Percentiles rank a stretch among this genome's conserved stretches.
Evolutionary conservation across 2,797 vertebrate genomes (phyloP).

Genomic region (Halcyon leucocephala): DNA sequence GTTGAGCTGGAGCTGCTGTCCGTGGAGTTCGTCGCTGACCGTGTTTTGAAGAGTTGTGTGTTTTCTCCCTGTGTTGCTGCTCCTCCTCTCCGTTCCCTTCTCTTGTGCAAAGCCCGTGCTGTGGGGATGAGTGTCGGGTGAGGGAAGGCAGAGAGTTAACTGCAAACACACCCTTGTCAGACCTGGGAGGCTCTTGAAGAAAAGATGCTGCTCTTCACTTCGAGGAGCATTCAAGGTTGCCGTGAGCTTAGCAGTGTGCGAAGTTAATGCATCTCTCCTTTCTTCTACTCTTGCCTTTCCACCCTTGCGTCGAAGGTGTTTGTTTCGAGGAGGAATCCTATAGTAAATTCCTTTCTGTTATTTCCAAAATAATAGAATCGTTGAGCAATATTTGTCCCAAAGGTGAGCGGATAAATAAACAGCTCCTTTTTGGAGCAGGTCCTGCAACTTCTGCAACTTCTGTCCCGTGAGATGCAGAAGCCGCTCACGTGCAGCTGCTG

Average conservation of each 20-base stretch:
- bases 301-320: fast-evolving
- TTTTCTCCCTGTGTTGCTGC: fast-evolving
- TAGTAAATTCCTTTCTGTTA: not conserved
- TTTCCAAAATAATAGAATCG: not conserved
- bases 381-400: not conserved
- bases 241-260: not conserved
- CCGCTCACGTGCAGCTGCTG: not conserved
- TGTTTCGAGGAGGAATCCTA: not conserved
- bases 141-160: not conserved
- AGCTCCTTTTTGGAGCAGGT: not conserved
- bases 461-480: not conserved
- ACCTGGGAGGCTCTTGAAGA: not conserved
- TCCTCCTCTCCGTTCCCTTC: not conserved
- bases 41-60: not conserved
- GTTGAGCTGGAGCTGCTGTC: not conserved
- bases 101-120: not conserved
- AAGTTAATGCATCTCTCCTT: not conserved
- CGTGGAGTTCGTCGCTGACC: not conserved
- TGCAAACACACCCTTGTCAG: not conserved
- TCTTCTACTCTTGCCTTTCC: not conserved
- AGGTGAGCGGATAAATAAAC: not conserved
- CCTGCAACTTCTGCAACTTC: not conserved
- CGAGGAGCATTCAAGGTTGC: constrained; percentile 13
- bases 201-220: not conserved
- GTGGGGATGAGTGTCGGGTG: not conserved